Base-by-base conservation (phyloP, 2,113 vertebrate genomes). In the Synodontis membranacea region DNA sequence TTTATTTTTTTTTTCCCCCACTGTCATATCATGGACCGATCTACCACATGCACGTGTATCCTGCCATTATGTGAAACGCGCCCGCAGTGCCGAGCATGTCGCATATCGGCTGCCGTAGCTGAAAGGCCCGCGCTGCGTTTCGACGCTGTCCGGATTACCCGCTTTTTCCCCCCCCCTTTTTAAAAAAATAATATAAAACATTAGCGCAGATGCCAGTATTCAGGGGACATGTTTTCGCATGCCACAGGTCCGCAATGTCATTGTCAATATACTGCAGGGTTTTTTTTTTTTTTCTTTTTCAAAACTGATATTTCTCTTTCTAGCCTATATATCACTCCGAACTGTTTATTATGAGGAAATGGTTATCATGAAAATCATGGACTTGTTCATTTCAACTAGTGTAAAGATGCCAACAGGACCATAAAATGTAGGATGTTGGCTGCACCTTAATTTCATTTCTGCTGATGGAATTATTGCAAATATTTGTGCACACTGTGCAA, bases 21-120 rank as follows among this genome's bases (percentile, higher is more conserved):
- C 48, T 37, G 52, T 84, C 31, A 52, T 56, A 39, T n/a, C n/a
- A n/a, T 34, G 54, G 76, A 68, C 80, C 76, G 37, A 84, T 60
- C 14, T 62, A 37, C 78, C 64, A 84, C 82, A 84, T 66, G 81
- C 84, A 88, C 88, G 62, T 84, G 80, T 46, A 37, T 66, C 84
- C 84, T 78, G 68, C 48, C 82, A 82, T 66, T 82, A 70, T 84
- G 86, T 80, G 39, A 75, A 84, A 79, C 52, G 54, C 78, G 39
- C 68, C 66, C 56, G 60, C 78, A 64, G 23, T 56, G 54, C 23
- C 23, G 15, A 56, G 46, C 81, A 23, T 84, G 85, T 54, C 82
- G 84, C 85, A 56, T 54, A 23, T 17, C 62, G 60, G 46, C 84
- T 31, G 12, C 75, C 84, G 84, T 80, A 86, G 84, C 39, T 86